Percentiles rank a stretch among this genome's conserved stretches.
Evolutionary conservation across 2,113 vertebrate genomes (phyloP).

Genomic region (Proteles cristata): DNA sequence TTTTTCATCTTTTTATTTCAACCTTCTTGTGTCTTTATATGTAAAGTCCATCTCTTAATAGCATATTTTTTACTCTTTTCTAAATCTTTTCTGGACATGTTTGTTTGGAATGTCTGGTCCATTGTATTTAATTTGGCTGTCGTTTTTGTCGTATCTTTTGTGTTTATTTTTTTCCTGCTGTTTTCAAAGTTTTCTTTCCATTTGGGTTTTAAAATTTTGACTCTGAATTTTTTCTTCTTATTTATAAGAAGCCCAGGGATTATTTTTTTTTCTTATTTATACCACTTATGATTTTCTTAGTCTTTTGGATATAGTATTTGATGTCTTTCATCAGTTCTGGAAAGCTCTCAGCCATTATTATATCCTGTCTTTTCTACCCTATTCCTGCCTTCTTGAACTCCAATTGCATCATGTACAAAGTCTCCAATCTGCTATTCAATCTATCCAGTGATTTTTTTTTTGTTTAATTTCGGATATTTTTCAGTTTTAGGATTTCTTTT

Average conservation of each 20-base stretch:
- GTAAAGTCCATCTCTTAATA: neutral
- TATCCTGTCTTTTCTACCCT: neutral
- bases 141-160: neutral
- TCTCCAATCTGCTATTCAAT: neutral
- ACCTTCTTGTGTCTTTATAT: neutral
- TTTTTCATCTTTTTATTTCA: slow-evolving; percentile 29
- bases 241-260: too few species aligned
- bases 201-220: slow-evolving; percentile 46
- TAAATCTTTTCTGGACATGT: neutral
- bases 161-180: neutral
- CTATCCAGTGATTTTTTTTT: neutral
- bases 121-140: slow-evolving; percentile 43
- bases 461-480: neutral
- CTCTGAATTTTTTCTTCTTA: too few species aligned
- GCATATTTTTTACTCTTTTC: neutral
- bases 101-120: neutral
- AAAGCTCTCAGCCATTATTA: neutral
- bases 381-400: neutral
- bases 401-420: neutral
- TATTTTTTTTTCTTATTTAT: neutral
- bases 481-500: slow-evolving; percentile 3
- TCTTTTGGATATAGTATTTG: neutral
- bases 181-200: neutral
- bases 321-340: neutral
- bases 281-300: neutral